A percentile compares a stretch with the other conserved stretches of the same genome.
Conservation (phyloP, 1,140 invertebrate species). For the Acyrthosiphon pisum region DNA sequence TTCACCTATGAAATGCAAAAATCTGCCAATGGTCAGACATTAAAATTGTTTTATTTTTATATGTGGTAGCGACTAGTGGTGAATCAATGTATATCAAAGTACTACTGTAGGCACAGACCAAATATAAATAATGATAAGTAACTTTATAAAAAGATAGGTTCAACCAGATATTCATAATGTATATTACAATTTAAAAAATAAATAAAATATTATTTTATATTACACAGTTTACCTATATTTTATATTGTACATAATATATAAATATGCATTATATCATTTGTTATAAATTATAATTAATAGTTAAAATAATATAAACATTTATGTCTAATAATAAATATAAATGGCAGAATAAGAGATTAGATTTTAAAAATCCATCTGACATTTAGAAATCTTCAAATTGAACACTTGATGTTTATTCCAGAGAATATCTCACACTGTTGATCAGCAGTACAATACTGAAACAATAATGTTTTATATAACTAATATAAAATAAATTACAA, state of each 20-base stretch:
- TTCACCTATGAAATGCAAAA: too few species aligned
- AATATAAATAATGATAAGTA: neutral
- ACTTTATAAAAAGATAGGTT: neutral
- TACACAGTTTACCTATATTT: neutral
- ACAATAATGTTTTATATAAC: neutral
- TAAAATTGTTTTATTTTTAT: neutral
- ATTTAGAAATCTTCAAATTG: neutral
- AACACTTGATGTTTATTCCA: slow-evolving; percentile 27
- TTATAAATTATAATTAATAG: too few species aligned
- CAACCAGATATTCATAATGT: neutral
- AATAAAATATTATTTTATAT: neutral
- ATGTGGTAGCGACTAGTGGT: neutral
- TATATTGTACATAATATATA: too few species aligned
- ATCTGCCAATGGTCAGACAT: neutral
- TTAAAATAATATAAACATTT: too few species aligned
- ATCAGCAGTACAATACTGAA: slow-evolving; percentile 18
- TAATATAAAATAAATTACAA: neutral
- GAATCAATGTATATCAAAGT: too few species aligned
- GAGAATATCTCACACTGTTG: slow-evolving; percentile 18
- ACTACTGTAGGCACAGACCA: too few species aligned
- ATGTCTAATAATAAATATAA: too few species aligned
- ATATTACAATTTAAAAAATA: neutral
- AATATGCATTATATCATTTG: too few species aligned
- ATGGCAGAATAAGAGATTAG: neutral
- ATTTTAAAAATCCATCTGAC: neutral